These are phyloP conservation scores for Copsychus sechellarum DNA, from an alignment of 2,113 vertebrate species.

Conservation along the genomic window DNA sequence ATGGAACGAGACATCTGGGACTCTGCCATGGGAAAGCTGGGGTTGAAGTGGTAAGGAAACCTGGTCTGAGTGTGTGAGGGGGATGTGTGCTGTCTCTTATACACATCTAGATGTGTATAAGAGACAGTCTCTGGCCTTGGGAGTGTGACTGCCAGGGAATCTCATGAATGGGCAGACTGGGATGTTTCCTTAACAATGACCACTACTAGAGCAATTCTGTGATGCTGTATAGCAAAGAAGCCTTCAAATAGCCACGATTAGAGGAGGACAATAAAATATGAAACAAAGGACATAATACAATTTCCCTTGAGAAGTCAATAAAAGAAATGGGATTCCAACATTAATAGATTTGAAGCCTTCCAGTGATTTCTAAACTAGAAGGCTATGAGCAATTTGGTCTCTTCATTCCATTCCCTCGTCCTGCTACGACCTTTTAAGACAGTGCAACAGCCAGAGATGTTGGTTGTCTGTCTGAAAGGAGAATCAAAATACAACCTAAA, in stretches of 20 bases:
- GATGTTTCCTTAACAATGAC: neutral
- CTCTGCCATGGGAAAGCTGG: neutral
- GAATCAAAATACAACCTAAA: neutral
- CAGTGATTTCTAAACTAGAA: neutral
- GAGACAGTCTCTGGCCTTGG: neutral
- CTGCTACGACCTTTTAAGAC: neutral
- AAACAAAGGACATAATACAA: neutral
- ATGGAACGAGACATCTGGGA: neutral
- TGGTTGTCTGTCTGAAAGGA: neutral
- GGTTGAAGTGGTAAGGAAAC: neutral
- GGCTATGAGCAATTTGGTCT: neutral
- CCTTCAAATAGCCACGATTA: neutral
- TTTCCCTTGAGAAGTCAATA: neutral
- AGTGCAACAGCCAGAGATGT: neutral
- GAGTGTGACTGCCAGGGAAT: neutral
- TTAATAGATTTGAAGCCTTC: neutral
- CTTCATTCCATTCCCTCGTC: neutral
- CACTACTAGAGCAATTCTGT: neutral
- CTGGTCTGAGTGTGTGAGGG: neutral
- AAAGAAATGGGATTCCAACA: neutral
- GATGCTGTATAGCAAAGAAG: neutral
- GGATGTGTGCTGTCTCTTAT: too few relatives aligned
- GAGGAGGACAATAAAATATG: neutral
- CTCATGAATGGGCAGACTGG: neutral
- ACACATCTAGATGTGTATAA: too few relatives aligned